A percentile compares a stretch with the other conserved stretches of the same genome.
Conservation (phyloP, 2,888 invertebrate species). For the Cacoxenus indagator region DNA sequence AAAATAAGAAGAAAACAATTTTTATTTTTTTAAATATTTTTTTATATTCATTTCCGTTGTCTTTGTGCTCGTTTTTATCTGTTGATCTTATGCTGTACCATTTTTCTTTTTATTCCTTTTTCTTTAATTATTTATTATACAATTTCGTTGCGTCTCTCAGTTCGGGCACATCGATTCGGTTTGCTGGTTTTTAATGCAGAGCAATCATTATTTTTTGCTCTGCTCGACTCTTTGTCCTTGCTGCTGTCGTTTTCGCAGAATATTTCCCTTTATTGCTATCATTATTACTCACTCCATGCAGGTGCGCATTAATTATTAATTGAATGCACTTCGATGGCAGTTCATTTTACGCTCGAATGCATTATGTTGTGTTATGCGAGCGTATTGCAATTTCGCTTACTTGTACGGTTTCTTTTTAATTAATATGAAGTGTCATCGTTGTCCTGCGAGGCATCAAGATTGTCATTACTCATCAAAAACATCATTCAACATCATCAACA, state of each 20-base stretch:
- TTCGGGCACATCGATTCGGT: not conserved
- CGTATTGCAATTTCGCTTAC: not conserved
- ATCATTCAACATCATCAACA: no score
- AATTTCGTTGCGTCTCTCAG: no score
- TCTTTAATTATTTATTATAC: no score
- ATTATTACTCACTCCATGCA: slow-evolving; percentile 3
- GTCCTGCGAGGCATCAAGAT: slow-evolving; percentile 42
- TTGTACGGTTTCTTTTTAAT: slow-evolving; percentile 43
- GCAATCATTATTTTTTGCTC: not conserved
- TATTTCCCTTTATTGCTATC: not conserved
- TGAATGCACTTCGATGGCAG: slow-evolving; percentile 29
- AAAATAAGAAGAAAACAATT: no score
- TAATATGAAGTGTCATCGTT: slow-evolving; percentile 10
- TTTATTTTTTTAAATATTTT: no score
- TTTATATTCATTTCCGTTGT: no score
- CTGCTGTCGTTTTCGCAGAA: not conserved
- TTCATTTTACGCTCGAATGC: slow-evolving; percentile 49
- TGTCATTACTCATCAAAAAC: no score
- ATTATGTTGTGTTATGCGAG: not conserved
- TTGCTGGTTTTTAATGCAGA: not conserved
- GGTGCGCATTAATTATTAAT: slow-evolving; percentile 38
- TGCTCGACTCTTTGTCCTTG: not conserved
- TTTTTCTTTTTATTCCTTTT: no score
- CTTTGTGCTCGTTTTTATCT: no score
- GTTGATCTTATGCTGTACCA: no score